A percentile compares a stretch with the other conserved stretches of the same genome.
These are phyloP conservation scores for Alligator sinensis DNA, from an alignment of 2,113 vertebrate species.

Conservation along the genomic window DNA sequence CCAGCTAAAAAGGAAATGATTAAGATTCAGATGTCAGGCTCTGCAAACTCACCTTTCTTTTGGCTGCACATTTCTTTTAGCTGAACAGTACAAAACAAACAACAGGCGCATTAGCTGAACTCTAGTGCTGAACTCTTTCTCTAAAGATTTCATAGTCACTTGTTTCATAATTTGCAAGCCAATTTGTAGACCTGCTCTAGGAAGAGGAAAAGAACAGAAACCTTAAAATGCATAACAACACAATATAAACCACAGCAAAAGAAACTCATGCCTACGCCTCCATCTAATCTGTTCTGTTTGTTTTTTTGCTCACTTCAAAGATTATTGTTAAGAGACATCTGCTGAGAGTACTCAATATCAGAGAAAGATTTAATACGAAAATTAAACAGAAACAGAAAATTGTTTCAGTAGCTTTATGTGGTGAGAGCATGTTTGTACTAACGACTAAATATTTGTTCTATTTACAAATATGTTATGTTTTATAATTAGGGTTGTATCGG, in stretches of 20 bases:
- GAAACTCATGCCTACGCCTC: neutral
- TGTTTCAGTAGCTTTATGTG: neutral
- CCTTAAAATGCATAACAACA: neutral
- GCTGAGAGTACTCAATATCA: neutral
- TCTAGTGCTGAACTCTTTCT: constrained; percentile 13
- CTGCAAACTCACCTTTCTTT: neutral
- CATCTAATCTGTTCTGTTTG: neutral
- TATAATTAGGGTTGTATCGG: neutral
- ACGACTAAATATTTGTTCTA: neutral
- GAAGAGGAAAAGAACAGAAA: neutral
- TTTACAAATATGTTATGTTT: neutral
- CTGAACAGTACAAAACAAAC: neutral
- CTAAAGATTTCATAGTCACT: neutral
- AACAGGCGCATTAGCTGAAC: neutral
- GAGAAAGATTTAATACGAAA: neutral
- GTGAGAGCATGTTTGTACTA: neutral
- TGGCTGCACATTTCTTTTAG: fast-evolving
- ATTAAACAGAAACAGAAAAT: neutral
- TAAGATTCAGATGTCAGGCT: fast-evolving
- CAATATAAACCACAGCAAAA: neutral
- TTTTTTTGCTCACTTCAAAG: neutral
- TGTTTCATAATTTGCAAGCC: neutral
- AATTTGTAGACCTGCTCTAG: neutral
- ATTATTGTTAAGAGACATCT: neutral
- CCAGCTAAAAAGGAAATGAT: neutral